These are phyloP conservation scores for Cyanoderma ruficeps DNA, from an alignment of 2,113 vertebrate species.

Conservation along the genomic window DNA sequence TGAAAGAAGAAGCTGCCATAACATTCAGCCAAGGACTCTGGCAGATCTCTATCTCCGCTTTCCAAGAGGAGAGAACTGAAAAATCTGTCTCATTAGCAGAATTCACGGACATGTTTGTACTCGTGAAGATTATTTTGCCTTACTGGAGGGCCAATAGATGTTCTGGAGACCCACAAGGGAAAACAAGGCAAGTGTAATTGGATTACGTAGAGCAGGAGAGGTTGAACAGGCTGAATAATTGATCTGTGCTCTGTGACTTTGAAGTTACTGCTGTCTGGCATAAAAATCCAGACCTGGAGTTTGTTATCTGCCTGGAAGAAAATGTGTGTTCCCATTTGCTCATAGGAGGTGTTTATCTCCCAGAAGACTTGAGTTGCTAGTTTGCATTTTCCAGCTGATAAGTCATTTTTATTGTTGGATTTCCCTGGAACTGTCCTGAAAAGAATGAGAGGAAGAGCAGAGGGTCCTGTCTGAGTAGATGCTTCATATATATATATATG, in stretches of 20 bases:
- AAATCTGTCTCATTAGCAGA: constrained; percentile 35
- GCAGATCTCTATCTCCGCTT: constrained; percentile 22
- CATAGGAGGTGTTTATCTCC: background rate
- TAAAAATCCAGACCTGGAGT: background rate
- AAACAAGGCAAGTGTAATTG: constrained; percentile 28
- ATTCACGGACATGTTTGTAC: constrained; percentile 10
- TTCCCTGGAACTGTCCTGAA: background rate
- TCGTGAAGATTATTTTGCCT: background rate
- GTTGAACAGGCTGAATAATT: constrained; percentile 34
- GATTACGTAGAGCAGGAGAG: background rate
- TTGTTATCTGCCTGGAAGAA: background rate
- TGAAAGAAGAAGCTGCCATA: background rate
- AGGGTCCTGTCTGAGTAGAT: background rate
- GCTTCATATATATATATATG: background rate
- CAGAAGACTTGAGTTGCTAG: background rate
- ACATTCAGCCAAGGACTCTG: constrained; percentile 3
- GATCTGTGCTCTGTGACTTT: constrained; percentile 19
- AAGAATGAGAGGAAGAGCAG: background rate
- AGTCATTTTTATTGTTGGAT: background rate
- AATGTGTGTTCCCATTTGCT: background rate
- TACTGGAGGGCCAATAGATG: constrained; percentile 2
- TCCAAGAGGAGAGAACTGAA: background rate
- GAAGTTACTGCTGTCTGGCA: background rate
- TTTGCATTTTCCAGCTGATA: background rate
- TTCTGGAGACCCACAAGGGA: constrained; percentile 7